These are phyloP conservation scores for Caenorhabditis wallacei DNA, from an alignment of 2,888 invertebrate genomes.

Conservation along the genomic window DNA sequence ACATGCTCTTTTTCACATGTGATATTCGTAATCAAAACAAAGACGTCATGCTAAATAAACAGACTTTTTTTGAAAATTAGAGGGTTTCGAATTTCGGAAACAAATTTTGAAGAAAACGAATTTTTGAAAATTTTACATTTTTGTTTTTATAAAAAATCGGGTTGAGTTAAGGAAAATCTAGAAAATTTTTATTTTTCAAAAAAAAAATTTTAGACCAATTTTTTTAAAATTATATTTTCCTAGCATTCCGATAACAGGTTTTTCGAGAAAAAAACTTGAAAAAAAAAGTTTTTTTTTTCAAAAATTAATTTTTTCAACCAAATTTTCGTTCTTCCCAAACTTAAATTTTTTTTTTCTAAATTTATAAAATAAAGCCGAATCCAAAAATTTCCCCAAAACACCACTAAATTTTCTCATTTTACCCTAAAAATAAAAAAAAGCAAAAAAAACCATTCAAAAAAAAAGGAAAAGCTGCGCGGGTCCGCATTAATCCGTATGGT, in stretches of 20 bases:
- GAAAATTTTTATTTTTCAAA: too few species aligned
- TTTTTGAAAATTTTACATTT: neutral
- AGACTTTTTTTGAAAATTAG: neutral
- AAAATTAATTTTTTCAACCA: too few species aligned
- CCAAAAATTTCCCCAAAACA: neutral
- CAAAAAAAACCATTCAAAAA: conserved; percentile 10
- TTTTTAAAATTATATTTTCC: too few species aligned
- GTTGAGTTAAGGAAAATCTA: too few species aligned
- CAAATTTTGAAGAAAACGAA: neutral
- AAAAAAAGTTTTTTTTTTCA: neutral
- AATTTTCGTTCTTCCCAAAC: too few species aligned
- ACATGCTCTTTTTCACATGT: neutral
- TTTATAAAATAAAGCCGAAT: neutral
- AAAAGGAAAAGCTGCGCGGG: conserved; percentile 10
- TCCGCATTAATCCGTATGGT: conserved; percentile 29
- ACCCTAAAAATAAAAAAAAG: conserved; percentile 14
- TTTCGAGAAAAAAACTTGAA: conserved; percentile 1
- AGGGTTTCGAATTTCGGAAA: neutral
- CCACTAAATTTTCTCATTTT: too few species aligned
- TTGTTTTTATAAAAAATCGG: too few species aligned
- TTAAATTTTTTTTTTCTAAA: too few species aligned
- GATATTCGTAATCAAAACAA: neutral
- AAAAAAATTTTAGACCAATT: too few species aligned
- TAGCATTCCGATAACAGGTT: conserved; percentile 2
- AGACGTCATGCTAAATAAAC: neutral